phyloP scores from a whole-genome alignment of 2,888 invertebrate genomes.

The Gryllus longicercus region DNA sequence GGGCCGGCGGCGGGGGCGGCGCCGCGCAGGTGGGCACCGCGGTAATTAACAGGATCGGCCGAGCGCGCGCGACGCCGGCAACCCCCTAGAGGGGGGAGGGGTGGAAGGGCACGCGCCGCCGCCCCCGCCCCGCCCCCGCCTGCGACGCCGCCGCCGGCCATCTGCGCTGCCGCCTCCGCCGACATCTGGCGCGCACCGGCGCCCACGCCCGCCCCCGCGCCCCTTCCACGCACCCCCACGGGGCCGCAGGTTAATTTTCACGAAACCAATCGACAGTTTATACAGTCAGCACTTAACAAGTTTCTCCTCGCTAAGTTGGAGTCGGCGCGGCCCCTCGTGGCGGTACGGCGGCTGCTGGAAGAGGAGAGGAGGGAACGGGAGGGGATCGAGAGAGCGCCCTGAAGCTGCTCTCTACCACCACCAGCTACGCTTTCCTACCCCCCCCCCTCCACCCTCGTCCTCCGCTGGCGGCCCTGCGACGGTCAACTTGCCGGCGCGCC shows the following conservation, averaged over 20 bases:
- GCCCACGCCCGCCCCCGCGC: background rate
- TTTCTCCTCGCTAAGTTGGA: background rate
- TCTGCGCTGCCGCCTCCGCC: background rate
- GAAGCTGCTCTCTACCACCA: background rate
- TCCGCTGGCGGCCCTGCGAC: background rate
- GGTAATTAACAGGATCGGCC: background rate
- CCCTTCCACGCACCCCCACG: background rate
- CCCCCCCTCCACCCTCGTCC: background rate
- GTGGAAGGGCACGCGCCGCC: background rate
- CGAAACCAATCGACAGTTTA: slow-evolving; percentile 17
- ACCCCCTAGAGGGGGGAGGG: background rate
- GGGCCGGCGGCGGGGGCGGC: background rate
- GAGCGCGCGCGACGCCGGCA: background rate
- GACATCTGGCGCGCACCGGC: background rate
- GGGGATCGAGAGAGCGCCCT: background rate
- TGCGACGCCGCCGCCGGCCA: background rate
- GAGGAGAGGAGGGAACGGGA: no score
- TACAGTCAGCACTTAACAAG: background rate
- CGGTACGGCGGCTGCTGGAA: no score
- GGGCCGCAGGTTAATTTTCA: background rate
- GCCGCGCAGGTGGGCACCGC: background rate
- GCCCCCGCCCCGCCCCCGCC: background rate
- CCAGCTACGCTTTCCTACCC: background rate
- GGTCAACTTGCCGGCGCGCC: background rate
- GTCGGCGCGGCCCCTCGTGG: background rate